A percentile compares a stretch with the other conserved stretches of the same genome.
phyloP scores from a whole-genome alignment of 1,140 invertebrate genomes.

The Harpegnathos saltator region DNA sequence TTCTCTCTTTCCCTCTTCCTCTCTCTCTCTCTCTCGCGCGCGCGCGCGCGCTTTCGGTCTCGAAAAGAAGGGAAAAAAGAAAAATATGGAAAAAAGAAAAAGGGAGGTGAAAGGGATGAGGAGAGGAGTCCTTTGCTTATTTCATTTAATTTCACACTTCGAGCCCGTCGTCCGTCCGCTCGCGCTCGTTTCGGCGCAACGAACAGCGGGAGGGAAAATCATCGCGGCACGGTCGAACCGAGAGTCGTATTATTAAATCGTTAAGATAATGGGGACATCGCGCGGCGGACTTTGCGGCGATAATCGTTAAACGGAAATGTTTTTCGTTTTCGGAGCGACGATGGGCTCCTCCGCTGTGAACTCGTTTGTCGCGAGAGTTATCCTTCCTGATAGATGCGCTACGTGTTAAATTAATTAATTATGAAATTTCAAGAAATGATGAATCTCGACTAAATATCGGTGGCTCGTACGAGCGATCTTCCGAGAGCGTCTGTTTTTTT shows the following conservation, averaged over 20 bases:
- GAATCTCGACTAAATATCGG: not conserved
- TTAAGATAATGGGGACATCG: constrained; percentile 6
- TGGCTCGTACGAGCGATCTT: too few relatives aligned
- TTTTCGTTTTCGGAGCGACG: not conserved
- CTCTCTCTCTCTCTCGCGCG: not conserved
- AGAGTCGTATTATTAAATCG: constrained; percentile 12
- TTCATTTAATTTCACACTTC: constrained; percentile 51
- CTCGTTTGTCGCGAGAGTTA: too few relatives aligned
- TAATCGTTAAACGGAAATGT: constrained; percentile 14
- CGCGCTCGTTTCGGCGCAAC: not conserved
- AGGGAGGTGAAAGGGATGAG: not conserved
- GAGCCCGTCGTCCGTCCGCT: not conserved
- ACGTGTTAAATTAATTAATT: not conserved
- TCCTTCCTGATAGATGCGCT: too few relatives aligned
- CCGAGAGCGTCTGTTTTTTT: not conserved
- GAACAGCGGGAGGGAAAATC: constrained; percentile 6
- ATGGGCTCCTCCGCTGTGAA: too few relatives aligned
- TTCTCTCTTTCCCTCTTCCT: not conserved
- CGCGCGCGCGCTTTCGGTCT: too few relatives aligned
- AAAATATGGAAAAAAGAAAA: not conserved
- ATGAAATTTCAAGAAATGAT: too few relatives aligned
- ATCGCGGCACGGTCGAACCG: not conserved
- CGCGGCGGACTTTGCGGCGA: not conserved
- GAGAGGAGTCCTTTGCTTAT: constrained; percentile 29
- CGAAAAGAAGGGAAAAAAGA: too few relatives aligned